Percentiles rank a stretch among this genome's conserved stretches.
These are phyloP conservation scores for Morinoia aosen DNA, from an alignment of 2,888 invertebrate genomes.

Conservation along the genomic window DNA sequence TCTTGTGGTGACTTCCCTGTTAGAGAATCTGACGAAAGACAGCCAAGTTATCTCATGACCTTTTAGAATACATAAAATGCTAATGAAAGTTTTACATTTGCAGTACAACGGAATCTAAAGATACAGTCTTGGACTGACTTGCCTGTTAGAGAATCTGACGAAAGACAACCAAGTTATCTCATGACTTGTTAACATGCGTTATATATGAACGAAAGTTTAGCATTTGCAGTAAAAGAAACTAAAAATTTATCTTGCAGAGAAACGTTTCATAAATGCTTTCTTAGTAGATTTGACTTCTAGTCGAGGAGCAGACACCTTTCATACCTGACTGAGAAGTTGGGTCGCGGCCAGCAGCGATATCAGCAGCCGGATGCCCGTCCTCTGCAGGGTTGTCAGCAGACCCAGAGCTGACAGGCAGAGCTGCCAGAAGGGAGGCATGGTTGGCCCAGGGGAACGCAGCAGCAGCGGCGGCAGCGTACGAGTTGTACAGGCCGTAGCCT, in stretches of 20 bases:
- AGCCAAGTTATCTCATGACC: conserved; percentile 60
- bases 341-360: not conserved
- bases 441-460: conserved; percentile 70
- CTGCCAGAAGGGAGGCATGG: conserved; percentile 58
- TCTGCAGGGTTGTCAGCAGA: conserved; percentile 70
- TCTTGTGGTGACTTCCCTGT: not conserved
- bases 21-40: not conserved
- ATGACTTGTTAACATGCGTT: not conserved
- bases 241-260: not conserved
- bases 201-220: too few relatives aligned
- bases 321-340: conserved; percentile 74
- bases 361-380: conserved; percentile 65
- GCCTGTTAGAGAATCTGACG: conserved; percentile 21
- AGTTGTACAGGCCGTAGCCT: conserved; percentile 84
- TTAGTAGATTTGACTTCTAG: not conserved
- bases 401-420: conserved; percentile 71
- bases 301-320: not conserved
- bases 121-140: not conserved
- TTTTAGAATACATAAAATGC: not conserved
- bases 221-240: not conserved
- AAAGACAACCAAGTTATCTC: conserved; percentile 60
- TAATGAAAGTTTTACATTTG: too few relatives aligned
- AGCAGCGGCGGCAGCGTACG: conserved; percentile 70
- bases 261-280: not conserved
- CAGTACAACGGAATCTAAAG: not conserved